phyloP scores from a whole-genome alignment of 1,140 invertebrate species.

The Argopecten irradians region DNA sequence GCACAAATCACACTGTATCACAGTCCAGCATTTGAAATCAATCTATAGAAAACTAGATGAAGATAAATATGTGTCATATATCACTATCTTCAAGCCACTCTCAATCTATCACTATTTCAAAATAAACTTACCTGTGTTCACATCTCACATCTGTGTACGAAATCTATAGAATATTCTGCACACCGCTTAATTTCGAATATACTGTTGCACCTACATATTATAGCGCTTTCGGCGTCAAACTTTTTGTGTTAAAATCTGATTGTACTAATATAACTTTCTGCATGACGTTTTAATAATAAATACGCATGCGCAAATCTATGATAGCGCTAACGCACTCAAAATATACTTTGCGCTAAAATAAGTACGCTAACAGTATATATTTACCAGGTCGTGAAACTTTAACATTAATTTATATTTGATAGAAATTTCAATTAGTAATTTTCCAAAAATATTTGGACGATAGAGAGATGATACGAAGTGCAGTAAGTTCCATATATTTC shows the following conservation, averaged over 20 bases:
- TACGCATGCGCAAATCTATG: no score
- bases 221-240: no score
- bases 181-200: background rate
- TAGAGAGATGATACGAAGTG: background rate
- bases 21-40: constrained; percentile 20
- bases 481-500: background rate
- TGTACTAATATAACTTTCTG: no score
- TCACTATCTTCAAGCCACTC: background rate
- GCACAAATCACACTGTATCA: background rate
- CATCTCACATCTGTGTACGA: background rate
- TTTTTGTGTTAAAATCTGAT: no score
- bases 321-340: no score
- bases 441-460: background rate
- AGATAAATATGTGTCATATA: background rate
- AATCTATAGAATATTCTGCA: background rate
- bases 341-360: no score
- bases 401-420: no score
- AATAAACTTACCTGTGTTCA: constrained; percentile 22
- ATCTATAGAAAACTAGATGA: background rate
- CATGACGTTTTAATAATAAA: no score
- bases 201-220: background rate
- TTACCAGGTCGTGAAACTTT: no score
- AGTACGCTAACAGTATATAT: no score
- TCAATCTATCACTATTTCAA: background rate
- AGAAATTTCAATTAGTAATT: background rate